Evolutionary conservation across 2,888 invertebrate genomes (phyloP).

Genomic region (Ormyrus labotus): DNA sequence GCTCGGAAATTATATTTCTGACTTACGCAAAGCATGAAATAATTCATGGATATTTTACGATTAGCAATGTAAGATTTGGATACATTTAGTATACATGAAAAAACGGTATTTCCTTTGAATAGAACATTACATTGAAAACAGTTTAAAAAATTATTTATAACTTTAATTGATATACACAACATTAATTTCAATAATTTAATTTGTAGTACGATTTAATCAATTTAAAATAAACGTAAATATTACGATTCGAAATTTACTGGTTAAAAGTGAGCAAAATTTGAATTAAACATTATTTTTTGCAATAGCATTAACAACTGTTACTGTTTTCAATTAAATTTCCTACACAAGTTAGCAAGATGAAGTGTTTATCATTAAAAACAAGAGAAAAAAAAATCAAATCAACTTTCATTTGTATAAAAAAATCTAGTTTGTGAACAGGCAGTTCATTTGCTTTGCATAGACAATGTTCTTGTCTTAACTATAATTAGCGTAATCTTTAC

Average conservation of each 20-base stretch:
- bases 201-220: not conserved
- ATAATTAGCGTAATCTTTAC: constrained; percentile 57
- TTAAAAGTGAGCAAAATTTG: not conserved
- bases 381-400: constrained; percentile 32
- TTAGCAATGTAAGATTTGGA: constrained; percentile 30
- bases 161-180: not conserved
- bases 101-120: constrained; percentile 19
- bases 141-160: constrained; percentile 2
- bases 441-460: constrained; percentile 40
- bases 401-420: constrained; percentile 44
- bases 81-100: constrained; percentile 24
- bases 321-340: constrained; percentile 40
- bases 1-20: constrained; percentile 26
- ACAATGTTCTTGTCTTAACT: constrained; percentile 45
- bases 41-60: constrained; percentile 18
- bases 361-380: constrained; percentile 23
- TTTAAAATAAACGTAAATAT: not conserved
- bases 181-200: constrained; percentile 8
- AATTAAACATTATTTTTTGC: not conserved
- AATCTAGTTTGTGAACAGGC: constrained; percentile 43
- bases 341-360: constrained; percentile 35
- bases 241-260: not conserved
- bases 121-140: constrained; percentile 38
- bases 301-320: not conserved
- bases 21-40: constrained; percentile 28